A percentile compares a stretch with the other conserved stretches of the same genome.
Conservation (phyloP, 2,888 invertebrate genomes). For the Pasiphila rectangulata region DNA sequence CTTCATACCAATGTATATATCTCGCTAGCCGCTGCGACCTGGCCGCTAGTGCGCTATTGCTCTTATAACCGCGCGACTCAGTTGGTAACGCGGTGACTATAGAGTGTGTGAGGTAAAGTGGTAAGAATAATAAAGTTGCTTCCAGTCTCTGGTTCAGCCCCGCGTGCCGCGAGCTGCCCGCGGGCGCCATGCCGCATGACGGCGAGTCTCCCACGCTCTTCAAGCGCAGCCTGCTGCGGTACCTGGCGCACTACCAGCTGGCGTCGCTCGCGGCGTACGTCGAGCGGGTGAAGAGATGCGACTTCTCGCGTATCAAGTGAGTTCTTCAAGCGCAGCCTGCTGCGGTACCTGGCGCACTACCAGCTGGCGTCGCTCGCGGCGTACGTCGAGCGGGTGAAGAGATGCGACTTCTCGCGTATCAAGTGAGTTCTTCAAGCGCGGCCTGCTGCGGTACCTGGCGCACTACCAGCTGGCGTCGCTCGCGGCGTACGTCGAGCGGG, state of each 20-base stretch:
- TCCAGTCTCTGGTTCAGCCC: slow-evolving; percentile 94
- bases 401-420: slow-evolving; percentile 89
- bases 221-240: slow-evolving; percentile 87
- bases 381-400: slow-evolving; percentile 88
- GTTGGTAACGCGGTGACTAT: too few relatives aligned
- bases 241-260: slow-evolving; percentile 87
- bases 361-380: slow-evolving; percentile 83
- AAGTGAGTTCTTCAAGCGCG: slow-evolving; percentile 88
- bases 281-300: slow-evolving; percentile 86
- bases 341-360: slow-evolving; percentile 89
- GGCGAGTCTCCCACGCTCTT: slow-evolving; percentile 94
- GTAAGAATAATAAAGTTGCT: too few relatives aligned
- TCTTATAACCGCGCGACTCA: too few relatives aligned
- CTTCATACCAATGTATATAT: too few relatives aligned
- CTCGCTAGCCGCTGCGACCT: too few relatives aligned
- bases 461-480: slow-evolving; percentile 86
- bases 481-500: slow-evolving; percentile 86
- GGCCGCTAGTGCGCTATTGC: too few relatives aligned
- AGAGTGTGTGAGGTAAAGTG: too few relatives aligned
- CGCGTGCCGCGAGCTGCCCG: slow-evolving; percentile 83
- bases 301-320: slow-evolving; percentile 91
- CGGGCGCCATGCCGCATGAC: slow-evolving; percentile 68
- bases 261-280: slow-evolving; percentile 86
- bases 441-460: slow-evolving; percentile 87
- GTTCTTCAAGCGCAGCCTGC: slow-evolving; percentile 83